These are phyloP conservation scores for Nemoura dubitans DNA, from an alignment of 2,888 invertebrate species.

Conservation along the genomic window DNA sequence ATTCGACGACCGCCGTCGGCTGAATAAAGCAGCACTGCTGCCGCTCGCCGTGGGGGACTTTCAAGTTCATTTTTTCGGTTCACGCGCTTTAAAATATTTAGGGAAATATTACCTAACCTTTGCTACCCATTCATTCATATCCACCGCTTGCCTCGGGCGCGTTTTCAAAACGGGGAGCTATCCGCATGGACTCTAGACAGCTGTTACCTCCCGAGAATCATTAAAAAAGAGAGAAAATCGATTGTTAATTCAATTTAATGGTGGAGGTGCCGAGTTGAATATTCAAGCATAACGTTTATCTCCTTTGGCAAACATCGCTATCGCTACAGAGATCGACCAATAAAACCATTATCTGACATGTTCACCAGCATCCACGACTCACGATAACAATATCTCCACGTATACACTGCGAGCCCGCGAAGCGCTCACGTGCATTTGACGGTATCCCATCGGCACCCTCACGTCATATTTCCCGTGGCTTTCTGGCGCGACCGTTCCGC, in stretches of 20 bases:
- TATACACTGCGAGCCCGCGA: neutral
- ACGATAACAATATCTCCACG: neutral
- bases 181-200: neutral
- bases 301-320: neutral
- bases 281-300: neutral
- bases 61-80: neutral
- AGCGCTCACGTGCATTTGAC: neutral
- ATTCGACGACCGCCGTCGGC: neutral
- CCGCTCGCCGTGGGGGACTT: neutral
- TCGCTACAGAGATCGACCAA: neutral
- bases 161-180: neutral
- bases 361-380: neutral
- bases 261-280: neutral
- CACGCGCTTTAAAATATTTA: neutral
- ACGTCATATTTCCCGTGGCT: neutral
- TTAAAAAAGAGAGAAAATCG: neutral
- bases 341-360: neutral
- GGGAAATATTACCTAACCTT: conserved; percentile 7
- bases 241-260: neutral
- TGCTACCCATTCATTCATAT: neutral
- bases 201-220: neutral
- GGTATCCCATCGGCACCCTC: neutral
- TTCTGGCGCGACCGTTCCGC: neutral
- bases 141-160: neutral
- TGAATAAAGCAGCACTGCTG: neutral